Conservation (phyloP, 2,888 invertebrate species). For the Tetrapedia diversipes region DNA sequence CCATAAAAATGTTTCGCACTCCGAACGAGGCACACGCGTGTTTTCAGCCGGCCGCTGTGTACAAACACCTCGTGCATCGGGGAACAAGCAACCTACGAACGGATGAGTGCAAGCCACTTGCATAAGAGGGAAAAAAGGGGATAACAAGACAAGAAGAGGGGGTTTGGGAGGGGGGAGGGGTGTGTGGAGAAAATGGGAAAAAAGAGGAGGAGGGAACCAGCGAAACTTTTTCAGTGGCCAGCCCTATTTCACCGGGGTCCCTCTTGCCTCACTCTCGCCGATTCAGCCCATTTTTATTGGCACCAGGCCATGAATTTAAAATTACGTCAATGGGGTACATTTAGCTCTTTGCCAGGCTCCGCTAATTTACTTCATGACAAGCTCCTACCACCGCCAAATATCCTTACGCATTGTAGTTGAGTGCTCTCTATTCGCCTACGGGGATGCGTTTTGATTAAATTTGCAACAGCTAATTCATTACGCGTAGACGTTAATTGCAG, state of each 20-base stretch:
- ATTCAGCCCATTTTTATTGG: conserved; percentile 64
- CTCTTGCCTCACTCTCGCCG: conserved; percentile 23
- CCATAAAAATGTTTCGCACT: conserved; percentile 42
- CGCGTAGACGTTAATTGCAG: no score
- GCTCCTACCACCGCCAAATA: conserved; percentile 56
- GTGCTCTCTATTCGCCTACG: not conserved
- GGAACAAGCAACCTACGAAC: conserved; percentile 28
- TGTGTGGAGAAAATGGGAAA: conserved; percentile 7
- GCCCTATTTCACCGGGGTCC: conserved; percentile 43
- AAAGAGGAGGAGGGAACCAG: not conserved
- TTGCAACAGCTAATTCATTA: no score
- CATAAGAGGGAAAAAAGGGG: conserved; percentile 20
- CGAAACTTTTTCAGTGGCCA: conserved; percentile 50
- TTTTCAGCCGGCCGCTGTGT: conserved; percentile 28
- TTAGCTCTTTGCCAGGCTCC: conserved; percentile 67
- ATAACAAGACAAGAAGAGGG: conserved; percentile 2
- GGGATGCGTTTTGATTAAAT: no score
- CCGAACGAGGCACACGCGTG: conserved; percentile 37
- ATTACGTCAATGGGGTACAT: conserved; percentile 69
- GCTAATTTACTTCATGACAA: conserved; percentile 67
- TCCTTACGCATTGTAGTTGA: conserved; percentile 44
- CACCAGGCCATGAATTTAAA: conserved; percentile 67
- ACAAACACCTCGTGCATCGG: conserved; percentile 49
- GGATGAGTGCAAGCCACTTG: conserved; percentile 31
- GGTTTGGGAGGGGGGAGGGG: not conserved